Base-by-base conservation (phyloP, 2,113 vertebrate genomes). In the Prochilodus magdalenae region DNA sequence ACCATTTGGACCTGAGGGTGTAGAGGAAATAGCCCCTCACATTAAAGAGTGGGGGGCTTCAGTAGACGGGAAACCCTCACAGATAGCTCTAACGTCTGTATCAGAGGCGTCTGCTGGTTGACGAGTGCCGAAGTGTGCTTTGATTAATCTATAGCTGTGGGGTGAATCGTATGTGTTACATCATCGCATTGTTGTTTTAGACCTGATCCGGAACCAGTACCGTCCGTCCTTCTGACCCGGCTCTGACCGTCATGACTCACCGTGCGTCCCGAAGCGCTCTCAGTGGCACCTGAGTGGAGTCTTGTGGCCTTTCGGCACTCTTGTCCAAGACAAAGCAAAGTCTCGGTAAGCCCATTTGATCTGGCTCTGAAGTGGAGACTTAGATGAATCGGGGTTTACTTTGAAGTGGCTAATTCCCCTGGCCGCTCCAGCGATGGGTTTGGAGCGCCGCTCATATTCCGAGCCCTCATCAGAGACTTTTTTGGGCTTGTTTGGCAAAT, bases 381-480 rank as follows among this genome's bases (percentile, higher is more conserved):
- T 63, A 24, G 36, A 65, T 73, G 33, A 55, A 36, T 49, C 53
- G 44, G 71, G 40, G n/a, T 75, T 63, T 62, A 67, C 49, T 82
- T 75, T 67, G 60, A 81, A 81, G 60, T 60, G 55, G n/a, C 44
- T 33, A 67, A 81, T 67, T 75, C 72, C 72, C 49, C 15, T 2
- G 47, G 44, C 72, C 47, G 22, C 74, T 49, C 33, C 33, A 16
- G 47, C 27, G 24, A 62, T 62, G 24, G 55, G 62, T 72, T 80
- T 73, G n/a, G 47, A 67, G 65, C 73, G 14, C 29, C 55, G 18
- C 62, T n/a, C 24, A 18, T 75, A 30, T 27, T 75, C 53, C 4
- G 29, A 71, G 55, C 60, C 36, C 60, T 66, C 62, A 67, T 67
- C 62, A 67, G 18, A 36, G 67, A 49, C 74, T 69, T 73, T 55